phyloP scores from a whole-genome alignment of 2,113 vertebrate species.

The Jacana jacana region DNA sequence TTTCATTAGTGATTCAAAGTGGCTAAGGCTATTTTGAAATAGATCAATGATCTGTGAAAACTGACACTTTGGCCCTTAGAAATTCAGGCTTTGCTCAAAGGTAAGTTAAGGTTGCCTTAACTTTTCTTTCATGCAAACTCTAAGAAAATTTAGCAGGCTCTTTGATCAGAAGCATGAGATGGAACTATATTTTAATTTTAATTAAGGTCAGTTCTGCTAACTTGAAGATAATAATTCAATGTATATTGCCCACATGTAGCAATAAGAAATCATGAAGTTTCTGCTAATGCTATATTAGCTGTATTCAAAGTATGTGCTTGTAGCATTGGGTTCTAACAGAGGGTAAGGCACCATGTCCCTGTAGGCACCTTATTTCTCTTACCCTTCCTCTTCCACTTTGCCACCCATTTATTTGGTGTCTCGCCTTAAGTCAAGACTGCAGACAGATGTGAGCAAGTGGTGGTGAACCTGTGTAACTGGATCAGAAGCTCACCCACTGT shows the following conservation, averaged over 20 bases:
- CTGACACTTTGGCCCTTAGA: not conserved
- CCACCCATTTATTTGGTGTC: not conserved
- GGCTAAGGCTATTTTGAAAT: slow-evolving; percentile 2
- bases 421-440: not conserved
- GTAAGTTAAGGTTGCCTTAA: not conserved
- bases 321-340: not conserved
- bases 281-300: not conserved
- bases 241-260: not conserved
- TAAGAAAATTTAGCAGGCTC: not conserved
- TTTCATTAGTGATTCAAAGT: slow-evolving; percentile 45
- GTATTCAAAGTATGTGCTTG: not conserved
- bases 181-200: not conserved
- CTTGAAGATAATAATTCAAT: not conserved
- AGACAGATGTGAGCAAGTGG: not conserved
- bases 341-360: not conserved
- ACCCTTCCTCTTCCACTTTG: not conserved
- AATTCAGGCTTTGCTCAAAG: not conserved
- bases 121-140: not conserved
- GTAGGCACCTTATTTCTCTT: not conserved
- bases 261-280: not conserved
- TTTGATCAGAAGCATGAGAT: not conserved
- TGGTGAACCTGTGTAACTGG: not conserved
- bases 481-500: not conserved
- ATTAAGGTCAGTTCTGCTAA: not conserved
- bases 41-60: slow-evolving; percentile 23